Evolutionary conservation across 2,113 vertebrate genomes (phyloP), one percentile per base, ranked within the genome.

Genomic region (Strigops habroptila): DNA sequence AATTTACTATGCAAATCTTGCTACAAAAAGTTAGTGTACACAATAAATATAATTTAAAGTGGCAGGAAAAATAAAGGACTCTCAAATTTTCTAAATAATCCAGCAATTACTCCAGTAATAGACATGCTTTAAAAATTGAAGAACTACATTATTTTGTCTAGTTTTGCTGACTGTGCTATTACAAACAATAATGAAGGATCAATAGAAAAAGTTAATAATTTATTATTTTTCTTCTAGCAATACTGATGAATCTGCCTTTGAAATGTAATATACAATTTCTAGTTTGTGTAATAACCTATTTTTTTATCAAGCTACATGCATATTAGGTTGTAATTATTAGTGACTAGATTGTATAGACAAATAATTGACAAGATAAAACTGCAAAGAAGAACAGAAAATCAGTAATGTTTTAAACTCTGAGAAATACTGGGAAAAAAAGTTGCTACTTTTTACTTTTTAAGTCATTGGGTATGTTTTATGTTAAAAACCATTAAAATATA

Each of bases 1-100:
- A 63, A 78, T 80, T 96, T 94, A 77, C 33, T 91, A 35, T 69
- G 53, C 82, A 96, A 80, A 67, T 94, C 80, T 82, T 90, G 59
- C 44, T 93, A 25, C 59, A 74, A 59, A 87, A 85, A 77, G 88
- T 22, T 33, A 77, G 16, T 28, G 24, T 86, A 59, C 19, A 85
- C n/a, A 86, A 52, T 81, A 92, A 88, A 78, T 78, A 46, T 19
- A 64, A 12, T 52, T 92, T 78, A 55, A 93, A 87, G 78, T 19
- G 1, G 12, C 7, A 71, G 31, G 33, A 75, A 75, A 44, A 84
- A 76, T 59, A 73, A 91, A 16, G 6, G 65, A 44, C 53, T 88
- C 1, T 19, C 18, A 30, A 31, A 2, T 80, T 76, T 69, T 88
- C 31, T 46, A 88, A 85, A 65, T 73, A 91, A 84, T 39, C 9